These are phyloP conservation scores for Electrophaes corylata DNA, from an alignment of 2,888 invertebrate genomes.

Conservation along the genomic window DNA sequence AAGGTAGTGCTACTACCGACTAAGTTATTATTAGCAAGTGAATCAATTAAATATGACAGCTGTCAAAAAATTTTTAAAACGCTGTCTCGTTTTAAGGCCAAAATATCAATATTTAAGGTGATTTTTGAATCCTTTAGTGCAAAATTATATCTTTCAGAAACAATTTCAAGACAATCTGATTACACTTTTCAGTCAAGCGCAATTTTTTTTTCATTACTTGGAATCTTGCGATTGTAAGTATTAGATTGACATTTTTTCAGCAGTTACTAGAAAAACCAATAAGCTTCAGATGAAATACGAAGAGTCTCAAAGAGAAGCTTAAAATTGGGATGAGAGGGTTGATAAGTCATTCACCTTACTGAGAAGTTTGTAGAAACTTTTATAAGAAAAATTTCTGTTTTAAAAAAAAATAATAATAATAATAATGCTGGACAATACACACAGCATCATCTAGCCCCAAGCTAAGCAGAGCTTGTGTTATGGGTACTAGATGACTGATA, in stretches of 20 bases:
- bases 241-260: conserved; percentile 15
- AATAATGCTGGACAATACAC: no score
- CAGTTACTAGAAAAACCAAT: conserved; percentile 19
- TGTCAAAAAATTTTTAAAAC: no score
- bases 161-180: background rate
- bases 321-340: conserved; percentile 5
- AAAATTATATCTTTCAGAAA: background rate
- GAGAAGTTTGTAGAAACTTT: background rate
- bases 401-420: no score
- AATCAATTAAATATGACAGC: no score
- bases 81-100: no score
- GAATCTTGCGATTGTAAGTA: conserved; percentile 12
- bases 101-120: no score
- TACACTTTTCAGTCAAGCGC: background rate
- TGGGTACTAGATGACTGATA: no score
- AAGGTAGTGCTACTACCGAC: no score
- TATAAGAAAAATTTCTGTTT: no score
- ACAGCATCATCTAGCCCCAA: no score
- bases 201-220: conserved; percentile 18
- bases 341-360: conserved; percentile 5
- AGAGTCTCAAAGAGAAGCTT: conserved; percentile 16
- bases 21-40: no score
- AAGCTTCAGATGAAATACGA: conserved; percentile 15
- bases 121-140: background rate
- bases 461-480: no score